Evolutionary conservation across 2,888 invertebrate species (phyloP).

Genomic region (Hypercompe scribonia): DNA sequence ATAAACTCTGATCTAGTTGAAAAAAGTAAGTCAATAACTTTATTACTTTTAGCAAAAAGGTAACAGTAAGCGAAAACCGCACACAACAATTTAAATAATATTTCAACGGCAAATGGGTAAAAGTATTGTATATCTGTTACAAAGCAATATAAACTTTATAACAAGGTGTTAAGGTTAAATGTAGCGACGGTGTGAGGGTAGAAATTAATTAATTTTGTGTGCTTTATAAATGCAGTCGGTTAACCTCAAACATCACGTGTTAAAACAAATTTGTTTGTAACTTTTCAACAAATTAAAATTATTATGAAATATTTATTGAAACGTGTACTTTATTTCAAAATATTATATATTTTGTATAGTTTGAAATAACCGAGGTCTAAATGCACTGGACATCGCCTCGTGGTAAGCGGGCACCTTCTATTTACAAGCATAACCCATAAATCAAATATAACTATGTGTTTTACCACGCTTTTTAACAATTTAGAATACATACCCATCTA

Average conservation of each 20-base stretch:
- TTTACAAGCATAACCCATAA: too few species aligned
- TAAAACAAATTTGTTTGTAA: conserved; percentile 40
- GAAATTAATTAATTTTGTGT: conserved; percentile 48
- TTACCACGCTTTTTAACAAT: neutral
- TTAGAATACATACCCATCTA: neutral
- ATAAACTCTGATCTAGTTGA: conserved; percentile 11
- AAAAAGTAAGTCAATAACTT: conserved; percentile 7
- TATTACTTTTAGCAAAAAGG: conserved; percentile 30
- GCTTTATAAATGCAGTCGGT: conserved; percentile 45
- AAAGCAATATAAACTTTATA: conserved; percentile 19
- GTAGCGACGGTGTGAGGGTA: neutral
- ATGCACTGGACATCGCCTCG: neutral
- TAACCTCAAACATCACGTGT: conserved; percentile 47
- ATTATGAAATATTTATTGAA: neutral
- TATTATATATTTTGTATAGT: neutral
- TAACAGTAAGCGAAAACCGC: conserved; percentile 37
- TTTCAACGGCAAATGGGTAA: conserved; percentile 36
- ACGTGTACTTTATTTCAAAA: neutral
- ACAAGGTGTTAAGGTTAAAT: conserved; percentile 21
- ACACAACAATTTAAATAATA: conserved; percentile 50
- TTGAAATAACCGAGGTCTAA: neutral
- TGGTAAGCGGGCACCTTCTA: neutral
- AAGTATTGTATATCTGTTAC: conserved; percentile 25
- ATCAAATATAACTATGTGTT: too few species aligned
- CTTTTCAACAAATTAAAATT: conserved; percentile 28